These are phyloP conservation scores for Xestia sexstrigata DNA, from an alignment of 2,888 invertebrate genomes.

Conservation along the genomic window DNA sequence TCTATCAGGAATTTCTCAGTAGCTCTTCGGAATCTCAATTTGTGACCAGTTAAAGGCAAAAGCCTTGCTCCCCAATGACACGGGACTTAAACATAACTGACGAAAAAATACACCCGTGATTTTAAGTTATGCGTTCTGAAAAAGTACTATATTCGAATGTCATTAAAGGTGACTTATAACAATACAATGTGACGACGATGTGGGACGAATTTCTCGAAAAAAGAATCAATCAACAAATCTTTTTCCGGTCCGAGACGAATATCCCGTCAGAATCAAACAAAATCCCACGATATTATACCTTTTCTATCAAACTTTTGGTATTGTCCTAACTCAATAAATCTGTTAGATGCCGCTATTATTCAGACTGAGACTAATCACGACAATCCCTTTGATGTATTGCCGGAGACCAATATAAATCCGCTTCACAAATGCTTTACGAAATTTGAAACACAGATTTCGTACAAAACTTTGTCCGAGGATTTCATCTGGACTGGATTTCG, in stretches of 20 bases:
- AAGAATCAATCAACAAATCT: neutral
- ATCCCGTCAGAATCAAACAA: neutral
- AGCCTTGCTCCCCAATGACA: neutral
- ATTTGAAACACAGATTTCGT: constrained; percentile 54
- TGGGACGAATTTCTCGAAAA: too few relatives aligned
- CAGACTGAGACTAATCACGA: constrained; percentile 60
- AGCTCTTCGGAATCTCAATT: neutral
- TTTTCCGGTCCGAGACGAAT: neutral
- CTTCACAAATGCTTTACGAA: constrained; percentile 52
- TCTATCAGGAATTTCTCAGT: too few relatives aligned
- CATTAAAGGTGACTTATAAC: too few relatives aligned
- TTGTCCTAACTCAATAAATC: constrained; percentile 57
- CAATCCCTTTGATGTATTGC: constrained; percentile 67
- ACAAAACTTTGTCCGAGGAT: constrained; percentile 40
- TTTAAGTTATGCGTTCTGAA: neutral
- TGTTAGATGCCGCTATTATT: constrained; percentile 56
- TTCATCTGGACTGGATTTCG: constrained; percentile 42
- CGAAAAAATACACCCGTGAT: neutral
- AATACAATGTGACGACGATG: too few relatives aligned
- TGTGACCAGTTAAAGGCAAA: neutral
- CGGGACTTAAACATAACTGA: neutral
- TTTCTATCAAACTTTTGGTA: constrained; percentile 22
- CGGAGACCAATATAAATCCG: constrained; percentile 60
- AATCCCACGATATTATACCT: neutral
- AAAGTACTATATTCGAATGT: neutral